Percentiles rank a stretch among this genome's conserved stretches.
Conservation (phyloP, 2,888 invertebrate species). For the Timandra comae region DNA sequence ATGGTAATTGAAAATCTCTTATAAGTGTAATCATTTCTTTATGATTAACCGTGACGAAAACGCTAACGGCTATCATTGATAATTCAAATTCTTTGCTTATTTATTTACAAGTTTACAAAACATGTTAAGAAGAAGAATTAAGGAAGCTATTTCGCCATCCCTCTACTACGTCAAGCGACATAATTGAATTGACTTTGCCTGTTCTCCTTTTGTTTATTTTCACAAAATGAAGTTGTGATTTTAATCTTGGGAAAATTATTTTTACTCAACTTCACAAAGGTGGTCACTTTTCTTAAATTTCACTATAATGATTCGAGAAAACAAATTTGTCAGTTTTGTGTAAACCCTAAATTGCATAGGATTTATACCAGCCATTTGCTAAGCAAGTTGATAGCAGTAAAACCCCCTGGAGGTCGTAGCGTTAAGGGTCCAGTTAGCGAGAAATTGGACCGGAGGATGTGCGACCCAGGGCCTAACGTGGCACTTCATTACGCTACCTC, state of each 20-base stretch:
- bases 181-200: slow-evolving; percentile 60
- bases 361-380: slow-evolving; percentile 20
- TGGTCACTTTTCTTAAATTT: slow-evolving; percentile 1
- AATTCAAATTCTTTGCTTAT: not conserved
- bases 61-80: not conserved
- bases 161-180: slow-evolving; percentile 53
- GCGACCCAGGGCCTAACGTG: slow-evolving; percentile 53
- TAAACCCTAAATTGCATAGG: slow-evolving; percentile 1
- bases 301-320: not conserved
- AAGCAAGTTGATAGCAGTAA: slow-evolving; percentile 36
- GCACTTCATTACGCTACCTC: slow-evolving; percentile 62
- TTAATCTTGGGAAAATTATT: slow-evolving; percentile 35
- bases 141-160: slow-evolving; percentile 58
- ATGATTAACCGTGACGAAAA: too few species aligned
- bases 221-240: slow-evolving; percentile 48
- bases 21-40: slow-evolving; percentile 1
- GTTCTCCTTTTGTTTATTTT: slow-evolving; percentile 58
- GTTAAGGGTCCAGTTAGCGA: slow-evolving; percentile 56
- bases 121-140: slow-evolving; percentile 43
- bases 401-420: slow-evolving; percentile 44
- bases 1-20: slow-evolving; percentile 7
- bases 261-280: slow-evolving; percentile 17
- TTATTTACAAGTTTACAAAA: slow-evolving; percentile 36
- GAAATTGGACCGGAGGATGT: slow-evolving; percentile 55
- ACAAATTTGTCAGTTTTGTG: not conserved